Evolutionary conservation across 2,888 invertebrate genomes (phyloP).

Genomic region (Sminthurides aquaticus): DNA sequence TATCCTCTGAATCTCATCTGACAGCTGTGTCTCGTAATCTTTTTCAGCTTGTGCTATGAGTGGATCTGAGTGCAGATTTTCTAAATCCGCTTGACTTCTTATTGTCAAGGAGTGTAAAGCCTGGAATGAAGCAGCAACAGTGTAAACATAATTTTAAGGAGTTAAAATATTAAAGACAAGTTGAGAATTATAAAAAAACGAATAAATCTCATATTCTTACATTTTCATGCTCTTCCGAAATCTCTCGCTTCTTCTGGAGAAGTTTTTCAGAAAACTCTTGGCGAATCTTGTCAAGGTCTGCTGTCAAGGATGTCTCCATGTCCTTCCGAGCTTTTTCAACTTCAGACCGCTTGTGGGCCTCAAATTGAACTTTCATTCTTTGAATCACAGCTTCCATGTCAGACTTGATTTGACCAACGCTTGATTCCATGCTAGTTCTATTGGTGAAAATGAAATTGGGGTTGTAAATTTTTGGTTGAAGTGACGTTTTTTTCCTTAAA

Average conservation of each 20-base stretch:
- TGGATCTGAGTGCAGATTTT: not conserved
- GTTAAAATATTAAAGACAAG: no score
- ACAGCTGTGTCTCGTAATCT: conserved; percentile 18
- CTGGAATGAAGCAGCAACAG: not conserved
- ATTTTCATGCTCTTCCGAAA: conserved; percentile 26
- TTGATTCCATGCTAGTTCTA: conserved; percentile 31
- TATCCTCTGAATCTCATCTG: conserved; percentile 22
- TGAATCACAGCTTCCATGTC: conserved; percentile 33
- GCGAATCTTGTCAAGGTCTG: conserved; percentile 56
- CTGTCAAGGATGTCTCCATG: conserved; percentile 44
- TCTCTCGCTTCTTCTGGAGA: conserved; percentile 28
- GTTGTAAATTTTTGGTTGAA: no score
- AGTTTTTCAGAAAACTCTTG: conserved; percentile 48
- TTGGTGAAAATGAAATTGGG: conserved; percentile 1
- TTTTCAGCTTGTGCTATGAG: conserved; percentile 4
- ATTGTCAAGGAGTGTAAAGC: not conserved
- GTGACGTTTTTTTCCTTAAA: no score
- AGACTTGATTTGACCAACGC: conserved; percentile 24
- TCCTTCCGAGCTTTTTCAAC: conserved; percentile 29
- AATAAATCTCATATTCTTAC: conserved; percentile 17
- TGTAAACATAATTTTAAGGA: no score
- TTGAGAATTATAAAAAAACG: not conserved
- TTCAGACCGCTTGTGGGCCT: conserved; percentile 25
- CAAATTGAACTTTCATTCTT: conserved; percentile 25
- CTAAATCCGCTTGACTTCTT: not conserved